phyloP scores from a whole-genome alignment of 2,888 invertebrate species.

The Stenodera caucasica region DNA sequence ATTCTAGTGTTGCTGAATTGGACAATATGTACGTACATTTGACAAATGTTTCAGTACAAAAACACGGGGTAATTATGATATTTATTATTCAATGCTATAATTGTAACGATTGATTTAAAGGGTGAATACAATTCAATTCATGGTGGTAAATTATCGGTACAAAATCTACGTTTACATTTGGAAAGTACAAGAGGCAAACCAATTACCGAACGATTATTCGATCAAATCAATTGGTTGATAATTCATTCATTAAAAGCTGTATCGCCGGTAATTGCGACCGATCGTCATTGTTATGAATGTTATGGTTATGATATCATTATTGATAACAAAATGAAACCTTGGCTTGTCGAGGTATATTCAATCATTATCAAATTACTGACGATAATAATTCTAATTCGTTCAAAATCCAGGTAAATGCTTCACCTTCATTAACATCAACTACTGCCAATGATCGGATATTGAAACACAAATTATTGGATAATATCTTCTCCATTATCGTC shows the following conservation, averaged over 20 bases:
- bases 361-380: too few species aligned
- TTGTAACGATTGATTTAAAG: conserved; percentile 52
- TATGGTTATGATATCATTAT: conserved; percentile 97
- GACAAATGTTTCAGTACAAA: conserved; percentile 97
- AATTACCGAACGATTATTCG: conserved; percentile 85
- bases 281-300: conserved; percentile 90
- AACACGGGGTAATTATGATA: conserved; percentile 76
- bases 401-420: conserved; percentile 77
- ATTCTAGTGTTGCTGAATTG: conserved; percentile 81
- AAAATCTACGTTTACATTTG: conserved; percentile 85
- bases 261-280: conserved; percentile 89
- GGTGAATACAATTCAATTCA: conserved; percentile 93
- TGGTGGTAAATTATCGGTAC: conserved; percentile 92
- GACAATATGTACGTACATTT: conserved; percentile 95
- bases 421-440: conserved; percentile 91
- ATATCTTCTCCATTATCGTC: conserved; percentile 86
- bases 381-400: too few species aligned
- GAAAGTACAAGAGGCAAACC: conserved; percentile 89
- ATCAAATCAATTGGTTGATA: conserved; percentile 86
- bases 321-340: conserved; percentile 90
- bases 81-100: neutral
- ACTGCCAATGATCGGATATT: conserved; percentile 92
- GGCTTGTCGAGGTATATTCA: conserved; percentile 83
- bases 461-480: conserved; percentile 92
- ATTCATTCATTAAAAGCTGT: conserved; percentile 93